These are phyloP conservation scores for Epinotia bilunana DNA, from an alignment of 2,888 invertebrate genomes.

Conservation along the genomic window DNA sequence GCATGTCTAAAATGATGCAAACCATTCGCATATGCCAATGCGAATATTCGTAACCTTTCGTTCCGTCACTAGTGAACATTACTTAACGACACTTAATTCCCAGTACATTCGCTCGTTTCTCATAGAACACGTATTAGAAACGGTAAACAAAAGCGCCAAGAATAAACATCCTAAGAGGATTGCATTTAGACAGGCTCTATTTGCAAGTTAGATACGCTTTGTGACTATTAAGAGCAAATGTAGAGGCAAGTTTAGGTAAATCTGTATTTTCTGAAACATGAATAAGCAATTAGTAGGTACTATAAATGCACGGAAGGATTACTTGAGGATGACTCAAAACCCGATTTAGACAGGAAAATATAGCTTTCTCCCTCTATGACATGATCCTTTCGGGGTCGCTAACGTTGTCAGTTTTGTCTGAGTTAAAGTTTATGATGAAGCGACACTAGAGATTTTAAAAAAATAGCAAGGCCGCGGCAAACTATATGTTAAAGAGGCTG, in stretches of 20 bases:
- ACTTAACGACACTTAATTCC: constrained; percentile 13
- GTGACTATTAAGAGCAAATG: constrained; percentile 21
- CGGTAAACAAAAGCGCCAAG: constrained; percentile 19
- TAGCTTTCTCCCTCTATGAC: neutral
- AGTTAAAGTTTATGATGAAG: no score
- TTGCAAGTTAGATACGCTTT: constrained; percentile 12
- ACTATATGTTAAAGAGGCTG: no score
- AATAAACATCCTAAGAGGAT: constrained; percentile 30
- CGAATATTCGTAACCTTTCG: no score
- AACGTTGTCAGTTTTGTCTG: no score
- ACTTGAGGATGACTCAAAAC: neutral
- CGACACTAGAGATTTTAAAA: no score
- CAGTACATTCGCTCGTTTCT: constrained; percentile 17
- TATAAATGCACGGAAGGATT: neutral
- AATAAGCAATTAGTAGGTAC: no score
- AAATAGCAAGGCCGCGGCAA: no score
- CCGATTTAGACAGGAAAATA: neutral
- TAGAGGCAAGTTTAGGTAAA: neutral
- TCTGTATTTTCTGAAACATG: neutral
- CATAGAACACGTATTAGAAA: constrained; percentile 2
- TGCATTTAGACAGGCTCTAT: constrained; percentile 11
- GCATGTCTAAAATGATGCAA: no score
- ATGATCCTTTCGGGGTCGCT: no score
- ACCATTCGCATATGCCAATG: no score
- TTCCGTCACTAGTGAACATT: neutral